Base-by-base conservation (phyloP, 2,113 vertebrate species). In the Nothocercus nigrocapillus region DNA sequence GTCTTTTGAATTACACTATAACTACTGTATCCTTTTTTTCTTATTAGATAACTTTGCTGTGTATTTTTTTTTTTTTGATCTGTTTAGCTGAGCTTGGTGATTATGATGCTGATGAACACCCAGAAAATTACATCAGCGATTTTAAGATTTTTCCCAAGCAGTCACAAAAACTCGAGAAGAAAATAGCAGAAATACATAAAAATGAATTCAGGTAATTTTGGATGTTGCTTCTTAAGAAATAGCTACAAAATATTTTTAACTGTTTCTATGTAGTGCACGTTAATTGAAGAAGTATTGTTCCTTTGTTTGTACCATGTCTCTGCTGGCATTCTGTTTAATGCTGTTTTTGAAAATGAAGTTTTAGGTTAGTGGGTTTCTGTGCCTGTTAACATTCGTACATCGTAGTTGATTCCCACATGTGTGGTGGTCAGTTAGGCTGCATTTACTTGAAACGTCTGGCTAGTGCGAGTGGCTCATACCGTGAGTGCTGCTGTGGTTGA, bases 101-200 rank as follows among this genome's bases (percentile, higher is more conserved):
- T 97, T 99, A 99, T 5, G 99, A 99, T 93, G 98, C 98, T 79
- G 99, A 99, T 49, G 99, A 99, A 84, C 99, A 99, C 84, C 98
- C 98, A 27, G 99, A 98, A 75, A 99, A 99, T 98, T 99, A 99
- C 91, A 98, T 99, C 98, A 98, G 97, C 7, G 98, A 99, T 91
- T 99, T 99, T 83, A 99, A 98, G 90, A 98, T 99, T 95, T 99
- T 99, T 95, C 99, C 99, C 30, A 99, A 99, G 96, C 99, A 99
- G 78, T 99, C 99, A 45, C 98, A 99, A 95, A 99, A 99, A 90
- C 98, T 99, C 34, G 99, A 99, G 97, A 98, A 98, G 97, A 99
- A 99, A 98, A 99, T 99, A 90, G 98, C 98, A 91, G 99, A 99
- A 95, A 99, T 99, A 94, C 99, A 99, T 97, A 99, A 98, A 97